Evolutionary conservation across 2,113 vertebrate genomes (phyloP), one percentile per base, ranked within the genome.

Genomic region (Emydocephalus ijimae): DNA sequence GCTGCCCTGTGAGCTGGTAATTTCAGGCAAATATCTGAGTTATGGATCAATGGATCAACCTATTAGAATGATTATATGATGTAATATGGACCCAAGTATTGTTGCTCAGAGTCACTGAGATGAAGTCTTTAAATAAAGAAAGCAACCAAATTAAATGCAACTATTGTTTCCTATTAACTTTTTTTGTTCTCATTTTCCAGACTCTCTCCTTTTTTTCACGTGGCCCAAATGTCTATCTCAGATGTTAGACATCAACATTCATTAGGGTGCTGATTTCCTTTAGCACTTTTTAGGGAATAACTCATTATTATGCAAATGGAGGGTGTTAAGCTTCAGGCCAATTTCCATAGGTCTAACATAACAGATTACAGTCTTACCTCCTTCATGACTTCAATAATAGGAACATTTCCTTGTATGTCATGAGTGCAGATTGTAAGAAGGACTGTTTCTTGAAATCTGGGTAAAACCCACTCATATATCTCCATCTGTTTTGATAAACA

Each of bases 291-390:
- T 91, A 92, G 92, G 94, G 91, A 93, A 92, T 87, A 45, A 85
- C 57, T 93, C 87, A 90, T 96, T 95, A 93, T 96, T 91, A 96
- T 95, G 93, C 89, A 95, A 97, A 96, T 95, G 11, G 64, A 0
- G 91, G 50, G 89, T 95, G 92, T 90, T 89, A 94, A 95, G 94
- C 94, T 95, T 92, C 91, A 92, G 81, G 94, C 86, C 91, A 90
- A 93, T 95, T 96, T 94, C 95, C 7, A 3, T 74, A 86, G 45
- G 29, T 95, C 92, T 94, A 92, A 92, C 26, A 61, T 91, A 61
- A n/a, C 2, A 50, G 92, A 88, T 91, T 2, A 0, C 43, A 89
- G 34, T 93, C 94, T 89, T 93, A 87, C 90, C 94, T 93, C 89
- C n/a, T 91, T 95, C 5, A 3, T 57, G 92, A 95, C 55, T 29